Conservation (phyloP, 2,113 vertebrate species). For the Megaleporinus macrocephalus region DNA sequence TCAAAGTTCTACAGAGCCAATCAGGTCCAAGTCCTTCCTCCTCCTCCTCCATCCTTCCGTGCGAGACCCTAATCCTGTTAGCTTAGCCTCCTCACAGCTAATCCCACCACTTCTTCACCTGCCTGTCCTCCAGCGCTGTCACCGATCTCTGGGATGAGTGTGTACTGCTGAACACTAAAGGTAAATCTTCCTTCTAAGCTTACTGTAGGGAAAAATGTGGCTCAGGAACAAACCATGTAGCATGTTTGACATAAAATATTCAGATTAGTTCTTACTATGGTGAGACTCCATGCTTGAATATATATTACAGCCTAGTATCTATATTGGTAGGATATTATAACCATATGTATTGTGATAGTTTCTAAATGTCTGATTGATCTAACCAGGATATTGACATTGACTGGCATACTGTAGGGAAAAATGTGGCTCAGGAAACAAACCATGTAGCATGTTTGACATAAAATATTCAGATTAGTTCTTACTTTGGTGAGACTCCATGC, state of each 20-base stretch:
- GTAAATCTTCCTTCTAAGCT: conserved; percentile 59
- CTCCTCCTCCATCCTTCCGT: conserved; percentile 1
- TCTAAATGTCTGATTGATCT: no score
- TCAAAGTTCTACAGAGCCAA: conserved; percentile 44
- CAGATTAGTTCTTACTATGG: no score
- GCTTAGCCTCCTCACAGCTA: conserved; percentile 60
- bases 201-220: neutral
- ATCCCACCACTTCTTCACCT: conserved; percentile 64
- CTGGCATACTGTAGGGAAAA: neutral
- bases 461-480: neutral
- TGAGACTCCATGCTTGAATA: no score
- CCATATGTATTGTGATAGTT: no score
- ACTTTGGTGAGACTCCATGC: no score
- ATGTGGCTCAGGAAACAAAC: neutral
- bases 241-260: neutral
- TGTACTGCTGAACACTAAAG: conserved; percentile 67
- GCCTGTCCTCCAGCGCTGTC: conserved; percentile 38
- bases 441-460: neutral
- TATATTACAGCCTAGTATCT: no score
- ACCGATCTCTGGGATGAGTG: conserved; percentile 63
- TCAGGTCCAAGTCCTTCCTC: conserved; percentile 36
- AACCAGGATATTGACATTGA: no score
- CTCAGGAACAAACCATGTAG: neutral
- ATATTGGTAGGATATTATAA: no score
- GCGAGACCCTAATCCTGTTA: conserved; percentile 73